These are phyloP conservation scores for Anagyrus pseudococci DNA, from an alignment of 2,888 invertebrate species.

Conservation along the genomic window DNA sequence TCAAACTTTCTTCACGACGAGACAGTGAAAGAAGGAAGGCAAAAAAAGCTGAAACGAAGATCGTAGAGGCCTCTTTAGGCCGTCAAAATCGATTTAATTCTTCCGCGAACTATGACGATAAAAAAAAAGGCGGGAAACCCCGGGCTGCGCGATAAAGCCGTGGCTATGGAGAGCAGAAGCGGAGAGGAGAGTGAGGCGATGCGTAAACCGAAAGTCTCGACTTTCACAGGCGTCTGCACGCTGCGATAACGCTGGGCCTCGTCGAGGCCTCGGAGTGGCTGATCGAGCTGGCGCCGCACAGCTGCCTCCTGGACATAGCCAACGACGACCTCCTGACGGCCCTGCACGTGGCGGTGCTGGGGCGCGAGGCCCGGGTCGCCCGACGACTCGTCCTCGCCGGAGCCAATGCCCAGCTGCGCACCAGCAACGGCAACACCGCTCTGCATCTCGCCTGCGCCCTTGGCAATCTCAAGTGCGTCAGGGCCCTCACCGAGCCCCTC, in stretches of 20 bases:
- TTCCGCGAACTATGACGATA: background rate
- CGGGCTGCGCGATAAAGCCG: background rate
- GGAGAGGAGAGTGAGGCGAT: background rate
- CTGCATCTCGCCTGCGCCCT: conserved; percentile 81
- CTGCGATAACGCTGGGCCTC: conserved; percentile 80
- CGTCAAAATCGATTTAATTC: too few relatives aligned
- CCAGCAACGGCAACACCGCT: conserved; percentile 83
- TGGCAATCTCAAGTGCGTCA: conserved; percentile 74
- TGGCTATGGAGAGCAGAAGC: background rate
- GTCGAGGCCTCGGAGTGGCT: conserved; percentile 76
- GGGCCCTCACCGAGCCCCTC: conserved; percentile 77
- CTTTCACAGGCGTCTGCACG: conserved; percentile 77
- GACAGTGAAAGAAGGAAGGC: too few relatives aligned
- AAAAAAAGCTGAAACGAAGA: too few relatives aligned
- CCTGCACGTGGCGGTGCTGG: conserved; percentile 85
- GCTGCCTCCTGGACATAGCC: conserved; percentile 76
- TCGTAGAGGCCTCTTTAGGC: too few relatives aligned
- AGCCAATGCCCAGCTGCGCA: conserved; percentile 67
- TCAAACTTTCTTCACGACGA: too few relatives aligned
- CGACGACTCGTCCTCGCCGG: conserved; percentile 83
- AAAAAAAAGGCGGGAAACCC: background rate
- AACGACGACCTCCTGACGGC: conserved; percentile 84
- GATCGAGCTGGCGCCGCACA: conserved; percentile 79
- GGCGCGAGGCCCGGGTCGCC: conserved; percentile 75
- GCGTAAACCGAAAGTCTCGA: too few relatives aligned